Conservation (phyloP, 2,888 invertebrate species). For the Apotomis betuletana region DNA sequence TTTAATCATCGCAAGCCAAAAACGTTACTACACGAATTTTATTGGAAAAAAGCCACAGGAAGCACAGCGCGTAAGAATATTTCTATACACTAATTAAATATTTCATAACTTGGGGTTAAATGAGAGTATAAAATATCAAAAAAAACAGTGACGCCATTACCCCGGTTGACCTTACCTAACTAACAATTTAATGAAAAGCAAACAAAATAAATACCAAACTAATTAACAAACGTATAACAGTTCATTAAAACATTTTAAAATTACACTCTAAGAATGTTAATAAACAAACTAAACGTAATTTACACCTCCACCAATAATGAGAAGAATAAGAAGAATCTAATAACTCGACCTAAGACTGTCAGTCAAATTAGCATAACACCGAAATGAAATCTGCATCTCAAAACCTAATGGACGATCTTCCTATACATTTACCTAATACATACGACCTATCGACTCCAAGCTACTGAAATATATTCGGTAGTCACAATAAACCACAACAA, state of each 20-base stretch:
- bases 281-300: conserved; percentile 20
- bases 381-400: neutral
- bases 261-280: conserved; percentile 2
- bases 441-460: conserved; percentile 9
- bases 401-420: neutral
- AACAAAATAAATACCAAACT: conserved; percentile 4
- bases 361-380: conserved; percentile 23
- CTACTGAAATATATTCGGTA: conserved; percentile 30
- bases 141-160: too few species aligned
- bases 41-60: too few species aligned
- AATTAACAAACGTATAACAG: neutral
- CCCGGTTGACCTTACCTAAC: too few species aligned
- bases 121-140: too few species aligned
- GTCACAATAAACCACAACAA: conserved; percentile 40
- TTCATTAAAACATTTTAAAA: neutral
- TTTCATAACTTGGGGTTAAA: too few species aligned
- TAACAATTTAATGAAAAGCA: conserved; percentile 8
- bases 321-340: conserved; percentile 20
- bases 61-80: too few species aligned
- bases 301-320: conserved; percentile 20
- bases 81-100: too few species aligned
- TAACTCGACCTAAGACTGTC: conserved; percentile 28
- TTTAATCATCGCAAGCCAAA: too few species aligned
- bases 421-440: neutral
- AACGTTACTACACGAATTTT: too few species aligned